These are phyloP conservation scores for Tetraneura akinire DNA, from an alignment of 1,140 invertebrate genomes.

Conservation along the genomic window DNA sequence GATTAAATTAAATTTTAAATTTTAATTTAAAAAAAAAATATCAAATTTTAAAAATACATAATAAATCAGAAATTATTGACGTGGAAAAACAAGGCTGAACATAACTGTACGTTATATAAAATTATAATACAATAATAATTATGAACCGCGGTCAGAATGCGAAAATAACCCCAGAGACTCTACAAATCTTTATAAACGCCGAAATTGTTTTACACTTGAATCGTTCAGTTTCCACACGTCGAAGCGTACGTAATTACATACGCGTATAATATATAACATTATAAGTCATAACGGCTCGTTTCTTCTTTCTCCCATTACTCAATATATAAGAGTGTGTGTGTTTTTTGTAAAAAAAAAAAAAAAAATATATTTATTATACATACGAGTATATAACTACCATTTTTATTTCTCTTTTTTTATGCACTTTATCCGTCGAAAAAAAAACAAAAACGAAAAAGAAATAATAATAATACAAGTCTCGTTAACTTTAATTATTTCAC, in stretches of 20 bases:
- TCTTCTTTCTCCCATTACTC: not conserved
- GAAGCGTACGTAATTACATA: not conserved
- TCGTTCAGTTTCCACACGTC: not conserved
- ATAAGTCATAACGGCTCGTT: not conserved
- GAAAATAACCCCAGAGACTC: not conserved
- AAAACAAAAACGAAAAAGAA: not conserved
- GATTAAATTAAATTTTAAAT: too few relatives aligned
- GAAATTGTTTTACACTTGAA: slow-evolving; percentile 3
- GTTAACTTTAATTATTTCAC: slow-evolving; percentile 21
- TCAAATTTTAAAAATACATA: too few relatives aligned
- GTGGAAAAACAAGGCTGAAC: too few relatives aligned
- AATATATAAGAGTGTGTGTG: not conserved
- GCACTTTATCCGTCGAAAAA: not conserved
- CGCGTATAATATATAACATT: too few relatives aligned
- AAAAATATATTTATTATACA: too few relatives aligned
- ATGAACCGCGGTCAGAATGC: not conserved
- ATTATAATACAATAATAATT: too few relatives aligned
- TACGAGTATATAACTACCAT: too few relatives aligned
- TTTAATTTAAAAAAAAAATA: too few relatives aligned
- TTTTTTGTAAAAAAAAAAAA: not conserved
- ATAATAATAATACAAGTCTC: not conserved
- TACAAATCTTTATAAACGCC: not conserved
- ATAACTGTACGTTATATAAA: too few relatives aligned
- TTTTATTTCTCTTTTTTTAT: not conserved
- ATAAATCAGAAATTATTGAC: too few relatives aligned